phyloP scores from a whole-genome alignment of 1,140 invertebrate species.

The Drosophila athabasca region DNA sequence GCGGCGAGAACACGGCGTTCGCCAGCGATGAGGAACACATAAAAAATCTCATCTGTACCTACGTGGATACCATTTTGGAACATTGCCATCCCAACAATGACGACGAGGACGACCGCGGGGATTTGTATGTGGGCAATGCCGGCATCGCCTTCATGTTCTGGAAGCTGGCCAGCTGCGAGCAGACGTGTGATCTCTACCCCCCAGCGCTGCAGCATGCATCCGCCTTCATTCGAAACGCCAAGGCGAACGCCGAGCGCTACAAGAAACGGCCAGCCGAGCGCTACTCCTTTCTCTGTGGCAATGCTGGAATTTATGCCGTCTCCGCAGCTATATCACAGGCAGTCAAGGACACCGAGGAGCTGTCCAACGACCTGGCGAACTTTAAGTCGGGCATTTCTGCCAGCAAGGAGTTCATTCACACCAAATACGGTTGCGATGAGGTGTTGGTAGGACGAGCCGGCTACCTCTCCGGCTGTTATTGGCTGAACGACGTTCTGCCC shows the following conservation, averaged over 20 bases:
- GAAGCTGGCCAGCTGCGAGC: conserved; percentile 83
- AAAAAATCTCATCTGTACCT: conserved; percentile 79
- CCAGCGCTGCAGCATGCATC: conserved; percentile 80
- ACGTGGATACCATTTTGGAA: conserved; percentile 80
- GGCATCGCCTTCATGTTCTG: conserved; percentile 86
- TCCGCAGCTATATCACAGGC: conserved; percentile 84
- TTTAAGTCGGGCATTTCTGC: conserved; percentile 81
- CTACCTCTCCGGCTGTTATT: conserved; percentile 90
- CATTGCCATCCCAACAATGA: conserved; percentile 67
- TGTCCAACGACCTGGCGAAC: conserved; percentile 85
- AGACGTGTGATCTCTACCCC: conserved; percentile 76
- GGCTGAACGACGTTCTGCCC: conserved; percentile 87
- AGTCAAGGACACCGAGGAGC: conserved; percentile 61
- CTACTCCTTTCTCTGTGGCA: conserved; percentile 86
- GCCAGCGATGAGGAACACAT: conserved; percentile 77
- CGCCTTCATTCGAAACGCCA: conserved; percentile 84
- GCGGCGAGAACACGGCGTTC: conserved; percentile 65
- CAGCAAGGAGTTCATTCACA: conserved; percentile 84
- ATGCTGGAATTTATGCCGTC: conserved; percentile 87
- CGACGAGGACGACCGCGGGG: conserved; percentile 83
- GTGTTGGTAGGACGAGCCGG: conserved; percentile 92
- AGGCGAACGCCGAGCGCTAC: conserved; percentile 77
- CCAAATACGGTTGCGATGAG: conserved; percentile 91
- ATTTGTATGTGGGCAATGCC: conserved; percentile 85
- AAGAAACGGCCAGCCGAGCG: conserved; percentile 78